A percentile compares a stretch with the other conserved stretches of the same genome.
Conservation (phyloP, 1,140 invertebrate species). For the Drosophila kanapiae region DNA sequence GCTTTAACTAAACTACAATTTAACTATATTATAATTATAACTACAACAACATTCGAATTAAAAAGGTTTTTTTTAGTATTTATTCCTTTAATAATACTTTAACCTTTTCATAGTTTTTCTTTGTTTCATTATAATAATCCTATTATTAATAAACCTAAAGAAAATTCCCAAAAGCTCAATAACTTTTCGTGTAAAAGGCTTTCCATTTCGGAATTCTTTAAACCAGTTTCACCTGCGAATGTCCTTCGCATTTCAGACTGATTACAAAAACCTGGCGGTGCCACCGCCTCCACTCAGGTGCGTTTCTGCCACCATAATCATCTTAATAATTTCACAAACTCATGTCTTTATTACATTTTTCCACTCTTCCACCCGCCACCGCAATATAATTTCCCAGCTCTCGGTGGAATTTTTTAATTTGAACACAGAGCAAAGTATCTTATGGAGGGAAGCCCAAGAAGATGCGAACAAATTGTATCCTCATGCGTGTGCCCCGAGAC, state of each 20-base stretch:
- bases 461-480: constrained; percentile 47
- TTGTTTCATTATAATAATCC: background rate
- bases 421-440: constrained; percentile 69
- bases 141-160: background rate
- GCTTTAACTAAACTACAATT: background rate
- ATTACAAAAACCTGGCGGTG: constrained; percentile 34
- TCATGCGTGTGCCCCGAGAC: constrained; percentile 57
- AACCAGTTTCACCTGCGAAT: constrained; percentile 14
- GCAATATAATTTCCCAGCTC: constrained; percentile 67
- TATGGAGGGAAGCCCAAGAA: constrained; percentile 12
- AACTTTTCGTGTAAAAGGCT: background rate
- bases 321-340: constrained; percentile 79
- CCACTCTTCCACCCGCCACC: constrained; percentile 28
- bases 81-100: too few species aligned
- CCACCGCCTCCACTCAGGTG: constrained; percentile 36
- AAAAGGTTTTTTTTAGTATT: too few species aligned
- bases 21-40: too few species aligned
- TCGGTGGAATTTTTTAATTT: constrained; percentile 77
- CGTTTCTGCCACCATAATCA: constrained; percentile 64
- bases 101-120: too few species aligned
- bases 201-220: background rate
- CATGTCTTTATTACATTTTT: constrained; percentile 79
- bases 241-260: constrained; percentile 38
- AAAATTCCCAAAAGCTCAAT: background rate
- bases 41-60: too few species aligned